Percentiles rank a stretch among this genome's conserved stretches.
Conservation (phyloP, 2,888 invertebrate genomes). For the Lamellibrachia columna region DNA sequence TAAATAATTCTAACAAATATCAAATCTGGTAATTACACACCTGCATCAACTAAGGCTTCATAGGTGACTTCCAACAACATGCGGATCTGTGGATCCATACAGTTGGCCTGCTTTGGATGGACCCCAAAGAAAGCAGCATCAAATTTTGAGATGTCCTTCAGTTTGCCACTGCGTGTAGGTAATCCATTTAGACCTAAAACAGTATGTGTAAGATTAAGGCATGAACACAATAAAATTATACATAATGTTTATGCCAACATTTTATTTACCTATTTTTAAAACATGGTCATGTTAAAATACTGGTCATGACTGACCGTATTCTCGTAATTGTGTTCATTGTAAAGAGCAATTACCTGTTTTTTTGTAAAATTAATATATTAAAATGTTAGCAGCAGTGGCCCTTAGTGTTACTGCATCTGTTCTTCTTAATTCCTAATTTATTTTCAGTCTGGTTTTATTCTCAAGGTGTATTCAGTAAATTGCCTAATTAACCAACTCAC, state of each 20-base stretch:
- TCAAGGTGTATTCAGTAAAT: background rate
- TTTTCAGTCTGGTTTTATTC: background rate
- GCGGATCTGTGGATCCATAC: conserved; percentile 72
- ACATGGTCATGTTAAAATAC: background rate
- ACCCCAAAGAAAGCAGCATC: conserved; percentile 66
- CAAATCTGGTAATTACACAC: conserved; percentile 40
- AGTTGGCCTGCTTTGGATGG: conserved; percentile 62
- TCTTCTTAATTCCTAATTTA: background rate
- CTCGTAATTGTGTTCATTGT: background rate
- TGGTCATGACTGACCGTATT: background rate
- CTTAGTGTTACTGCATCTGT: background rate
- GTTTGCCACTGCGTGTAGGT: conserved; percentile 67
- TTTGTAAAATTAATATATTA: background rate
- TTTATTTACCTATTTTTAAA: background rate
- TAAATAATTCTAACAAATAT: too few species aligned
- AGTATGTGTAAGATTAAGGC: background rate
- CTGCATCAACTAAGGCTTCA: conserved; percentile 64
- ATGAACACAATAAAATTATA: background rate
- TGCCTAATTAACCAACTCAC: background rate
- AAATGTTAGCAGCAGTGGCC: background rate
- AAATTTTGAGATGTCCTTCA: conserved; percentile 67
- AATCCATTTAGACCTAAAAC: conserved; percentile 66
- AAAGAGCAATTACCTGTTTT: background rate
- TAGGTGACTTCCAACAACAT: conserved; percentile 76
- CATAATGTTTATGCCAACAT: background rate